These are phyloP conservation scores for Mythimna lalbum DNA, from an alignment of 2,888 invertebrate genomes.

Conservation along the genomic window DNA sequence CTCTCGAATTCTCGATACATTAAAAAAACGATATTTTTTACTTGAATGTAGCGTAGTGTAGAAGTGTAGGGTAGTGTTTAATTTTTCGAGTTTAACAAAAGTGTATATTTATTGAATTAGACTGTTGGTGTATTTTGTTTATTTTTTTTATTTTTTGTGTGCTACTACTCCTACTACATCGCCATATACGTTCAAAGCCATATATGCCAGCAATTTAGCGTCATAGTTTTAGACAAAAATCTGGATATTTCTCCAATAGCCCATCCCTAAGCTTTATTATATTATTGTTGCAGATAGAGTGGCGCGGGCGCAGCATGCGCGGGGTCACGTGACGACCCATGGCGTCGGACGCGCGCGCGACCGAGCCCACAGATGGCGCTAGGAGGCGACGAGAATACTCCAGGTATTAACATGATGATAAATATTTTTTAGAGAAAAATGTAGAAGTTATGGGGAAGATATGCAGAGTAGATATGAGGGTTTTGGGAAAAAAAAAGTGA, in stretches of 20 bases:
- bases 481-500: not conserved
- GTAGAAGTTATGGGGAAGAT: too few species aligned
- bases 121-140: not conserved
- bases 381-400: conserved; percentile 84
- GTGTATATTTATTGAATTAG: not conserved
- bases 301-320: conserved; percentile 81
- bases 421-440: not conserved
- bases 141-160: too few species aligned
- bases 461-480: not conserved
- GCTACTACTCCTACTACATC: too few species aligned
- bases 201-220: too few species aligned
- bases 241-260: not conserved
- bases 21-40: too few species aligned
- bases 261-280: conserved; percentile 29
- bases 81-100: not conserved
- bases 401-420: conserved; percentile 71
- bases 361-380: conserved; percentile 87
- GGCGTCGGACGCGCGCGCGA: conserved; percentile 85
- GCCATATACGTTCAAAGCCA: too few species aligned
- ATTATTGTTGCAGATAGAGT: conserved; percentile 73
- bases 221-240: not conserved
- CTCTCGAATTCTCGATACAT: too few species aligned
- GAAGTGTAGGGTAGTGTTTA: too few species aligned
- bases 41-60: too few species aligned
- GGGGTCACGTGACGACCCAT: conserved; percentile 83